Evolutionary conservation across 2,797 vertebrate genomes (phyloP), one percentile per base, ranked within the genome.

Genomic region (Morus bassanus): DNA sequence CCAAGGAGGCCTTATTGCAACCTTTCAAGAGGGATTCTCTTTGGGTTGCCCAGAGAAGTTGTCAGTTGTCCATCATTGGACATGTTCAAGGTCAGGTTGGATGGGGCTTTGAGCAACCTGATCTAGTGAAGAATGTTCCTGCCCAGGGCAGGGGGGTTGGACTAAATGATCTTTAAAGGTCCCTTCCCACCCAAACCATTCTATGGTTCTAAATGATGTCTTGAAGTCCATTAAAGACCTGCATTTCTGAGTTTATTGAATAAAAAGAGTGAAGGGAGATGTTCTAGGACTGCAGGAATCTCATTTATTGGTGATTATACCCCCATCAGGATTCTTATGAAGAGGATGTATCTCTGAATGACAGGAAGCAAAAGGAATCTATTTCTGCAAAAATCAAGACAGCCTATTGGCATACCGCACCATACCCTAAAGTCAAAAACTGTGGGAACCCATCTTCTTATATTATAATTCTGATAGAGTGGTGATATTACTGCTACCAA

Each of bases 281-380:
- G 24, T 43, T 70, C 41, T 69, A 70, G 35, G 22, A 85, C 50
- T 53, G 57, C 16, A 88, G 68, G 18, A 60, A 70, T 80, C 41
- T 39, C 8, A 4, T 43, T 65, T 41, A 60, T 39, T 25, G 57
- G 28, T 56, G 27, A 80, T 72, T 72, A 56, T 51, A 56, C 25
- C 37, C 30, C 18, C 56, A 37, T 1, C 16, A 43, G 10, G 24
- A 65, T 43, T 81, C 64, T 63, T 43, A 59, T 0, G 0, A 48
- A 59, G 45, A 64, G 8, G 7, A 43, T 28, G 8, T 22, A 30
- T 23, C 57, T 76, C 53, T 51, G 41, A 80, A 72, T 19, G 64
- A 37, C 27, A 85, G 51, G 30, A 72, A 68, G 69, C 13, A 81
- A 77, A 76, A 77, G 21, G 4, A 85, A 77, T 27, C 43, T 56